Percentiles rank a stretch among this genome's conserved stretches.
Evolutionary conservation across 2,113 vertebrate genomes (phyloP).

Genomic region (Charadrius vociferus): DNA sequence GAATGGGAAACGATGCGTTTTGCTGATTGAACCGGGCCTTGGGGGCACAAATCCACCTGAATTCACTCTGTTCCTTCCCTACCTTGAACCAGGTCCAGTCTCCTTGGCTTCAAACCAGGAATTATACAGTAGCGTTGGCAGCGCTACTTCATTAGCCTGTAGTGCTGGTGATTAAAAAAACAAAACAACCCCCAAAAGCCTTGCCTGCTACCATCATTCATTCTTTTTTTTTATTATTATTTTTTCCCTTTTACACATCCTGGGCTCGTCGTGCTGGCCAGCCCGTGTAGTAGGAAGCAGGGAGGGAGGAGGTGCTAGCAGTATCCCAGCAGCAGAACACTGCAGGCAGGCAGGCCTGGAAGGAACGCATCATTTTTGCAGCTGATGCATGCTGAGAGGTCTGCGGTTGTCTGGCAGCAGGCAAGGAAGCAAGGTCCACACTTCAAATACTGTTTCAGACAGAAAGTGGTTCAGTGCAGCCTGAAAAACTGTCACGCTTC

Average conservation of each 20-base stretch:
- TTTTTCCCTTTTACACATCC: neutral
- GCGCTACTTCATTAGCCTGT: neutral
- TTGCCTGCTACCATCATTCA: neutral
- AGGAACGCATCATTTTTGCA: neutral
- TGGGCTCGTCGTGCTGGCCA: accelerated
- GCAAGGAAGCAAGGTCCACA: neutral
- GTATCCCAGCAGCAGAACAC: neutral
- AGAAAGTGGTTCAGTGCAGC: neutral
- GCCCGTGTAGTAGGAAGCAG: accelerated
- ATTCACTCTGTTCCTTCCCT: neutral
- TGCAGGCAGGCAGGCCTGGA: neutral
- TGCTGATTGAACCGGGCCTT: neutral
- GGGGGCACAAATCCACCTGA: neutral
- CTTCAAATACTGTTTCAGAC: neutral
- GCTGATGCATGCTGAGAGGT: neutral
- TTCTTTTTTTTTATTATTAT: neutral
- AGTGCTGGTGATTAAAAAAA: neutral
- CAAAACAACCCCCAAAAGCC: neutral
- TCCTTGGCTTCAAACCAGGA: neutral
- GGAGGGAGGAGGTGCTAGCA: neutral
- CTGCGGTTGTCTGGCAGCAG: neutral
- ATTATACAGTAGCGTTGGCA: neutral
- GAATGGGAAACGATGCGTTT: neutral
- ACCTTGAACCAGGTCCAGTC: neutral
- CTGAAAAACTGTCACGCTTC: neutral